Evolutionary conservation across 2,797 vertebrate genomes (phyloP).

Genomic region (Buphagus erythrorhynchus): DNA sequence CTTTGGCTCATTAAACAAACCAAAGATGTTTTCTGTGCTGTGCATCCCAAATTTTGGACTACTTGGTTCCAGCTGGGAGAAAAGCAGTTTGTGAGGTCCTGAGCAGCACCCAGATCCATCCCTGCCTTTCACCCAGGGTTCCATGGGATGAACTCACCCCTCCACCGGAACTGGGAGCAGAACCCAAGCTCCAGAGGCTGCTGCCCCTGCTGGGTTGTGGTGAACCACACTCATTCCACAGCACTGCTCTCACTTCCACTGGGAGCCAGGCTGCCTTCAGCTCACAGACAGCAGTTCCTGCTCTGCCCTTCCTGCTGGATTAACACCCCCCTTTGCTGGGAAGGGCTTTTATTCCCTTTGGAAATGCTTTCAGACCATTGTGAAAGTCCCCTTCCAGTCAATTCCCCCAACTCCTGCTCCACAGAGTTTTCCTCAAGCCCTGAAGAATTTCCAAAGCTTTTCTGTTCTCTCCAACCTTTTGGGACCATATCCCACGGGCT

Average conservation of each 20-base stretch:
- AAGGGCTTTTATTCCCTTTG: background rate
- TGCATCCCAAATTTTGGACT: background rate
- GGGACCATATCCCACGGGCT: background rate
- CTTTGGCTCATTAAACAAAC: background rate
- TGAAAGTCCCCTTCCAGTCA: background rate
- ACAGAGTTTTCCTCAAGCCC: background rate
- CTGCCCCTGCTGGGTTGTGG: background rate
- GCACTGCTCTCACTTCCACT: conserved; percentile 23
- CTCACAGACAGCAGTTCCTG: background rate
- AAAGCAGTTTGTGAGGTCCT: background rate
- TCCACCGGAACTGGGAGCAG: background rate
- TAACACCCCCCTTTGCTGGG: background rate
- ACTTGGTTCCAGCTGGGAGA: fast-evolving
- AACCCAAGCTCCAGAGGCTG: background rate
- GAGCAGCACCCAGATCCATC: background rate
- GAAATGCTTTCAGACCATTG: fast-evolving
- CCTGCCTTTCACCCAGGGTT: background rate
- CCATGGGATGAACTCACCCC: background rate
- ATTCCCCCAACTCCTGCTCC: background rate
- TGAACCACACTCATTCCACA: conserved; percentile 2
- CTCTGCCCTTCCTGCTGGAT: background rate
- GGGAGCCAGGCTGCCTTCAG: background rate
- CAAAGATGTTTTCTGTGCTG: background rate
- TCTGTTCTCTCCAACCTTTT: background rate
- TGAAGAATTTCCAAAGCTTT: background rate